phyloP scores from a whole-genome alignment of 2,113 vertebrate genomes.

The Epinephelus lanceolatus region DNA sequence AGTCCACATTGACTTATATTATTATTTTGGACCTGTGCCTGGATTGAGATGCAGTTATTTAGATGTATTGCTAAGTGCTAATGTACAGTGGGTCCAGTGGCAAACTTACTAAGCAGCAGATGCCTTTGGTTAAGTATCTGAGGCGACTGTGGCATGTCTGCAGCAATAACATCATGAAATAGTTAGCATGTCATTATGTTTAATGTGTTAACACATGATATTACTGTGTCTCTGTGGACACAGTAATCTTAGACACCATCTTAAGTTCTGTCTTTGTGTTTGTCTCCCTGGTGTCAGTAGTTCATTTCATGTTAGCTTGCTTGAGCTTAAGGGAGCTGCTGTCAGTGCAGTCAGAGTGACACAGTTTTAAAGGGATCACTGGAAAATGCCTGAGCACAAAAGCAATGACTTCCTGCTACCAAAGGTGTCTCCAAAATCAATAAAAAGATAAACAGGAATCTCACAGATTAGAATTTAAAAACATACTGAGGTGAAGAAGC shows the following conservation, averaged over 20 bases:
- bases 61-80: conserved; percentile 57
- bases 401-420: not conserved
- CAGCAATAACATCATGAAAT: conserved; percentile 24
- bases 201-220: conserved; percentile 27
- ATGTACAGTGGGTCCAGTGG: conserved; percentile 42
- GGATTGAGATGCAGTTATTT: conserved; percentile 56
- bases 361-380: conserved; percentile 33
- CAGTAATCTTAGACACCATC: conserved; percentile 2
- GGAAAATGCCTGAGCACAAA: conserved; percentile 39
- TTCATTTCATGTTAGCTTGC: conserved; percentile 45
- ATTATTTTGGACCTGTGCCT: conserved; percentile 62
- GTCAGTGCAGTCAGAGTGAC: conserved; percentile 20
- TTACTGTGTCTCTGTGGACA: conserved; percentile 19
- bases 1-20: conserved; percentile 54
- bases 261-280: conserved; percentile 38
- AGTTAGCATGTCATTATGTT: conserved; percentile 16
- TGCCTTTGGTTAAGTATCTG: conserved; percentile 26
- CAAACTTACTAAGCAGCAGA: conserved; percentile 43
- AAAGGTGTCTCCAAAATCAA: conserved; percentile 49
- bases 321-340: conserved; percentile 45
- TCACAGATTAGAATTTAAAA: conserved; percentile 60
- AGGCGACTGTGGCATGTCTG: conserved; percentile 21
- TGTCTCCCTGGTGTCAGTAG: conserved; percentile 31
- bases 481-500: conserved; percentile 45
- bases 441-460: conserved; percentile 56